Conservation (phyloP, 2,113 vertebrate species). For the Oxyruncus cristatus region DNA sequence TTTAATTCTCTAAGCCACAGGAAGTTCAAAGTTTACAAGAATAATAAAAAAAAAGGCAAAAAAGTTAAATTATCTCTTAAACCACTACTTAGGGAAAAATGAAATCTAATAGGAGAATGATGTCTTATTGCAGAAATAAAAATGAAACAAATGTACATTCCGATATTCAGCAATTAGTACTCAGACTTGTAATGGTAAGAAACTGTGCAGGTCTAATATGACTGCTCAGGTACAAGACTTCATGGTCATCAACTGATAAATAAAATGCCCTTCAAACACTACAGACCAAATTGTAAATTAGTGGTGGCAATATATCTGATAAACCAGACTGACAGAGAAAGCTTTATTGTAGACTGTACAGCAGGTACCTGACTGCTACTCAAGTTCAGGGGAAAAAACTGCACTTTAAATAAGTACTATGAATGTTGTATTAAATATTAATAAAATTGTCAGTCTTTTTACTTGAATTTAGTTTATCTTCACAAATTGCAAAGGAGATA, state of each 20-base stretch:
- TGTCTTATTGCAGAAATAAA: background rate
- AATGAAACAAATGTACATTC: background rate
- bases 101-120: background rate
- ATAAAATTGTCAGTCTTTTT: background rate
- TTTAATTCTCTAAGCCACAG: background rate
- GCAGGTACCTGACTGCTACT: background rate
- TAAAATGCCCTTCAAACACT: background rate
- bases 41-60: background rate
- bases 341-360: background rate
- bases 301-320: background rate
- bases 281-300: background rate
- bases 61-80: background rate
- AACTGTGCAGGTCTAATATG: background rate
- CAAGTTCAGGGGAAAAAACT: background rate
- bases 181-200: background rate
- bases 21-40: background rate
- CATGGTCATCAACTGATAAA: background rate
- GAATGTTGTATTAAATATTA: background rate
- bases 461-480: background rate
- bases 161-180: background rate
- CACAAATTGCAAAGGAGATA: background rate
- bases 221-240: background rate
- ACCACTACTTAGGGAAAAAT: background rate
- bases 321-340: background rate
- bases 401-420: background rate